Conservation (phyloP, 1,140 invertebrate genomes). For the Streblospio benedicti region DNA sequence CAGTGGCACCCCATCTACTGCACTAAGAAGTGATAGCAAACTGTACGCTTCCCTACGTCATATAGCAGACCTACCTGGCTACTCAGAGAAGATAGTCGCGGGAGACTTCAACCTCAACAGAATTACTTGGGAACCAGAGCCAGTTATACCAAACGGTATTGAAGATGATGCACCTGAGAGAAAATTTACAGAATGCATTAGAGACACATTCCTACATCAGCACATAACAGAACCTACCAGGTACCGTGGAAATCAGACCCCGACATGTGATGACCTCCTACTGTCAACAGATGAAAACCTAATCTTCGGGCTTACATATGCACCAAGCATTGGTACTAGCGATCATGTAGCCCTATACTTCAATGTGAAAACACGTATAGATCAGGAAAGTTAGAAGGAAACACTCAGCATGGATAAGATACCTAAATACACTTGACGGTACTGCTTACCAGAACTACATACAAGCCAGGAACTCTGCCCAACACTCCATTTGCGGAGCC, state of each 20-base stretch:
- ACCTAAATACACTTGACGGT: no score
- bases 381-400: no score
- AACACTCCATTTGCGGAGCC: no score
- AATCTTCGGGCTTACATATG: neutral
- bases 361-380: no score
- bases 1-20: neutral
- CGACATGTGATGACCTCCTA: neutral
- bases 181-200: neutral
- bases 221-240: neutral
- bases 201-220: neutral
- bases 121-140: neutral
- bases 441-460: no score
- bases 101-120: slow-evolving; percentile 2
- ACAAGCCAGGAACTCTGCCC: no score
- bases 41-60: neutral
- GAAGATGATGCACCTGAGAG: neutral
- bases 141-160: neutral
- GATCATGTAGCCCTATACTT: neutral
- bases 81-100: neutral
- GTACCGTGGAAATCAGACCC: neutral
- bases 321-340: neutral
- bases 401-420: no score
- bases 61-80: neutral
- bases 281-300: neutral
- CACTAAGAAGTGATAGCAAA: neutral